Percentiles rank a stretch among this genome's conserved stretches.
These are phyloP conservation scores for Drymonia ruficornis DNA, from an alignment of 2,888 invertebrate genomes.

Conservation along the genomic window DNA sequence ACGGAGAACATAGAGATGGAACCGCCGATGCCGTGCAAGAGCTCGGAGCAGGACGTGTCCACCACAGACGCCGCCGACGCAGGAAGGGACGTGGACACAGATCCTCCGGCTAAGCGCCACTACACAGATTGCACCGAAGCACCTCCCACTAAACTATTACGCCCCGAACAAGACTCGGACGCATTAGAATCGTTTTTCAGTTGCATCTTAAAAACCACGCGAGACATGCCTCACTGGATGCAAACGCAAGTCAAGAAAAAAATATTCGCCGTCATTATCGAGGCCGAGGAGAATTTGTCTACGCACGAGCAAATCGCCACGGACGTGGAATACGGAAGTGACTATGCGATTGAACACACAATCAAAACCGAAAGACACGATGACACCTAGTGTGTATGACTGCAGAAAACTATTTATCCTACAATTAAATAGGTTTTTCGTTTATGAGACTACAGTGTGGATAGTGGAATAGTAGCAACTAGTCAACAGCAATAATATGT, in stretches of 20 bases:
- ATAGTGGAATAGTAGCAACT: no score
- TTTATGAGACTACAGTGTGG: no score
- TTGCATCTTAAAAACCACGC: slow-evolving; percentile 68
- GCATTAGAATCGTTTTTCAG: slow-evolving; percentile 74
- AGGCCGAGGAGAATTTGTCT: slow-evolving; percentile 69
- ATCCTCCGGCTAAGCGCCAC: slow-evolving; percentile 48
- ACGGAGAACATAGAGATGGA: slow-evolving; percentile 76
- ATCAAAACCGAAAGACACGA: slow-evolving; percentile 66
- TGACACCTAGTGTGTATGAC: slow-evolving; percentile 31
- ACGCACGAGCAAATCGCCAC: slow-evolving; percentile 37
- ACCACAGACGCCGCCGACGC: slow-evolving; percentile 49
- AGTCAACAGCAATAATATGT: no score
- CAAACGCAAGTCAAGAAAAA: slow-evolving; percentile 79
- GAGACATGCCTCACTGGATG: slow-evolving; percentile 76
- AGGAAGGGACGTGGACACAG: slow-evolving; percentile 21
- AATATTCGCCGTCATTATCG: slow-evolving; percentile 74
- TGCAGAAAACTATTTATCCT: no score
- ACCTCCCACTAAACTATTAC: slow-evolving; percentile 15
- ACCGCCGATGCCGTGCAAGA: slow-evolving; percentile 39
- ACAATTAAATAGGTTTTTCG: no score
- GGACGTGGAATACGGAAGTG: slow-evolving; percentile 19
- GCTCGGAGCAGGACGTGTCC: slow-evolving; percentile 60
- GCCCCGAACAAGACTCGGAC: slow-evolving; percentile 48
- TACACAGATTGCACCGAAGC: slow-evolving; percentile 40
- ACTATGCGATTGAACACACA: slow-evolving; percentile 50